phyloP scores from a whole-genome alignment of 1,140 invertebrate species.

The Olivierus martensii region DNA sequence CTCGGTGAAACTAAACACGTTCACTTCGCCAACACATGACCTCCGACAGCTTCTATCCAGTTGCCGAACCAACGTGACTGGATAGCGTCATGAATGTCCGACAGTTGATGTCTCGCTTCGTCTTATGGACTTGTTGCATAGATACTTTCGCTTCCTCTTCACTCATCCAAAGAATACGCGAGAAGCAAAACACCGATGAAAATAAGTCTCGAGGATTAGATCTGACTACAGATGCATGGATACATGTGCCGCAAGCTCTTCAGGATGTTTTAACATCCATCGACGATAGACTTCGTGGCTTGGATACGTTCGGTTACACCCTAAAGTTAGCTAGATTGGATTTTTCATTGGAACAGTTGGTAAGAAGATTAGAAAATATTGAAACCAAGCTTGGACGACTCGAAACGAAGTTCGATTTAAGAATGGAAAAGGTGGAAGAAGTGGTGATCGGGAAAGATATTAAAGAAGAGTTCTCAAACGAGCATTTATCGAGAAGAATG shows the following conservation, averaged over 20 bases:
- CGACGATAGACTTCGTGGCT: slow-evolving; percentile 38
- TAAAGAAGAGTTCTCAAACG: slow-evolving; percentile 31
- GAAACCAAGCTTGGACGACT: slow-evolving; percentile 37
- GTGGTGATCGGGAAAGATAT: slow-evolving; percentile 26
- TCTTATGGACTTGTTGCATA: too few relatives aligned
- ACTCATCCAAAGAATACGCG: slow-evolving; percentile 6
- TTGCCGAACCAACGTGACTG: too few relatives aligned
- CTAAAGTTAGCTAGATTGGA: slow-evolving; percentile 31
- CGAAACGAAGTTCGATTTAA: slow-evolving; percentile 27
- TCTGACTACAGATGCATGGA: slow-evolving; percentile 1
- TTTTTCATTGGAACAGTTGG: slow-evolving; percentile 33
- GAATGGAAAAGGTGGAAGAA: slow-evolving; percentile 30
- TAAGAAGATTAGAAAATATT: slow-evolving; percentile 37
- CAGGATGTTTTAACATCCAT: slow-evolving; percentile 22
- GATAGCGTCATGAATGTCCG: too few relatives aligned
- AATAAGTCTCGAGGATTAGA: neutral
- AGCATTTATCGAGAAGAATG: slow-evolving; percentile 29
- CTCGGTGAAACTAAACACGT: too few relatives aligned
- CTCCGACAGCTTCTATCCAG: too few relatives aligned
- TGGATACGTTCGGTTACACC: slow-evolving; percentile 30
- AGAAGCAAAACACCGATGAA: slow-evolving; percentile 5
- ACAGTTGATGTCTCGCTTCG: too few relatives aligned
- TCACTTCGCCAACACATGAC: too few relatives aligned
- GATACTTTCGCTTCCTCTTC: too few relatives aligned
- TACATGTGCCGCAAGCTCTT: slow-evolving; percentile 1